phyloP scores from a whole-genome alignment of 2,797 vertebrate species.

The Acestrorhynchus altus region DNA sequence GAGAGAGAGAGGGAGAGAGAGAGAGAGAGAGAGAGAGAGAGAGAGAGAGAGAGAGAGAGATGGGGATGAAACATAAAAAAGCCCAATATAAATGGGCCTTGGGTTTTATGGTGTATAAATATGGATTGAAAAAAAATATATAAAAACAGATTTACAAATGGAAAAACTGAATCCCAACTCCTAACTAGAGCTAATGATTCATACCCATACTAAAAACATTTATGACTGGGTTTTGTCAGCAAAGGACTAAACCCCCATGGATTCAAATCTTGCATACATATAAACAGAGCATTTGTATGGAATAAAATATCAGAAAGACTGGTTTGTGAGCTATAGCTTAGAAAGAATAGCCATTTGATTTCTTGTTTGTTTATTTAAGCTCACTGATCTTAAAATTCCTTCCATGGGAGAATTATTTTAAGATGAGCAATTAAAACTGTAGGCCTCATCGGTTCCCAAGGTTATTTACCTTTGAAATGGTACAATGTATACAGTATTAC shows the following conservation, averaged over 20 bases:
- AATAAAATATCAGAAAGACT: neutral
- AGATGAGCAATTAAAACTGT: constrained; percentile 30
- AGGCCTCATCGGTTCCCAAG: constrained; percentile 48
- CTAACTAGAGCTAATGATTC: neutral
- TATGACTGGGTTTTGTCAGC: neutral
- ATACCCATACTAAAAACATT: neutral
- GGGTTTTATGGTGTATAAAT: no score
- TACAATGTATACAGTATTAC: constrained; percentile 19
- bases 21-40: no score
- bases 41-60: no score
- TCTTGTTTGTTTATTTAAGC: neutral
- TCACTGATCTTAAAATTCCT: neutral
- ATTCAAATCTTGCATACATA: neutral
- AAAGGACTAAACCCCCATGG: neutral
- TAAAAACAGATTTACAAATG: neutral
- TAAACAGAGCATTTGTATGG: neutral
- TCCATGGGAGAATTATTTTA: neutral
- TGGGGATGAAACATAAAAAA: neutral
- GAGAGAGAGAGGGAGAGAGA: neutral
- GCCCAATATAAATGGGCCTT: neutral
- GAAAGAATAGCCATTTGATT: neutral
- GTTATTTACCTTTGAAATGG: constrained; percentile 26
- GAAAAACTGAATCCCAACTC: neutral
- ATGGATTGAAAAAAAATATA: neutral
- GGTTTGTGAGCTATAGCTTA: neutral